Percentiles rank a stretch among this genome's conserved stretches.
Conservation (phyloP, 2,888 invertebrate genomes). For the Eupithecia vulgata region DNA sequence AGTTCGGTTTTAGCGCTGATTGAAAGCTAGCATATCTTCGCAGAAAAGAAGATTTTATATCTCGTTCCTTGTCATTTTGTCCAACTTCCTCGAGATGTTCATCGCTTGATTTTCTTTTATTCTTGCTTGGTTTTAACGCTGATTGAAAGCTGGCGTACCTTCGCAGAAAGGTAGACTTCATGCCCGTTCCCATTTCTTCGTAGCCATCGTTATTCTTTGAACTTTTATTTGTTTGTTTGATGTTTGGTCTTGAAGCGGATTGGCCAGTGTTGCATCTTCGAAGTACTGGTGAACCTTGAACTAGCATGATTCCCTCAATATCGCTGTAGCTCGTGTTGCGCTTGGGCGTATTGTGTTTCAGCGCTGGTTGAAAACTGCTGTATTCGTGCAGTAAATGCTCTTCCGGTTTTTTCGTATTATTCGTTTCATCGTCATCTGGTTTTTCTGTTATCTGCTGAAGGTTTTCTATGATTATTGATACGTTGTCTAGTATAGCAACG, state of each 20-base stretch:
- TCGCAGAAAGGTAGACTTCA: background rate
- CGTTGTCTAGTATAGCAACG: conserved; percentile 43
- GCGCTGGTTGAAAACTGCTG: conserved; percentile 8
- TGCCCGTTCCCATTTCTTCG: background rate
- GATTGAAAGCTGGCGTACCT: conserved; percentile 11
- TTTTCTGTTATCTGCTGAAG: conserved; percentile 17
- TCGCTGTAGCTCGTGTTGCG: conserved; percentile 15
- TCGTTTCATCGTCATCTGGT: background rate
- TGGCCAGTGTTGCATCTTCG: conserved; percentile 12
- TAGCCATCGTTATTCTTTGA: background rate
- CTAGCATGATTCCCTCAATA: conserved; percentile 37
- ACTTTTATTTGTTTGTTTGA: conserved; percentile 36
- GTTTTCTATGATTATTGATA: conserved; percentile 51
- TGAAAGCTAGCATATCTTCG: conserved; percentile 56
- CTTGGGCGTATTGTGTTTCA: conserved; percentile 23
- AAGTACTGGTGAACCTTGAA: conserved; percentile 5
- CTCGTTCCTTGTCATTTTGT: conserved; percentile 37
- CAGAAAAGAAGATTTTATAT: conserved; percentile 29
- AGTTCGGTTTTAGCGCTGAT: conserved; percentile 30
- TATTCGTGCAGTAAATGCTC: conserved; percentile 4
- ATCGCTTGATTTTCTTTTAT: conserved; percentile 26
- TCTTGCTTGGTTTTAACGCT: conserved; percentile 5
- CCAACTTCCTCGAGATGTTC: conserved; percentile 44
- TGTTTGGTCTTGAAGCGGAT: conserved; percentile 7
- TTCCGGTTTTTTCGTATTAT: conserved; percentile 6